These are phyloP conservation scores for Trichomycterus rosablanca DNA, from an alignment of 2,113 vertebrate species.

Conservation along the genomic window DNA sequence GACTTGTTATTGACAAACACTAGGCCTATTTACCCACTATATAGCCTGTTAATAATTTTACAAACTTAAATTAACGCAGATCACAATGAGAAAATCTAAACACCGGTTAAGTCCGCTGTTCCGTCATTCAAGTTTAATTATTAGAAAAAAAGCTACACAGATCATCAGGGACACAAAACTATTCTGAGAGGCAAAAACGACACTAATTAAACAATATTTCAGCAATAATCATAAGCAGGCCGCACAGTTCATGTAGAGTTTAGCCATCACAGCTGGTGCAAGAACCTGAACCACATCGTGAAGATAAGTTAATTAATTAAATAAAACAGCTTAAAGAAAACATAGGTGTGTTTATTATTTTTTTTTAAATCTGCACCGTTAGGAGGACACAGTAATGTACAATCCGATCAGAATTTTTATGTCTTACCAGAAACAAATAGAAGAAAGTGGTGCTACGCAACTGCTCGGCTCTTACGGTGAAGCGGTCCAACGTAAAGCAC, in stretches of 20 bases:
- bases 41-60: too few species aligned
- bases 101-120: too few species aligned
- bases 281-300: background rate
- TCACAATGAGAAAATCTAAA: too few species aligned
- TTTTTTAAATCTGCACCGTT: constrained; percentile 7
- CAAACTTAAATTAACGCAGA: too few species aligned
- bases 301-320: constrained; percentile 42
- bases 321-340: background rate
- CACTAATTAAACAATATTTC: background rate
- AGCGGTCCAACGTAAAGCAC: constrained; percentile 64
- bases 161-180: too few species aligned
- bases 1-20: too few species aligned
- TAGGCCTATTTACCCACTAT: too few species aligned
- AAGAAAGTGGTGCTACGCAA: constrained; percentile 66
- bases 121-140: too few species aligned
- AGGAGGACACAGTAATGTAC: constrained; percentile 74
- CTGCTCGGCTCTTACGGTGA: constrained; percentile 65
- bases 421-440: constrained; percentile 46
- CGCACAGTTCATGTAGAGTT: background rate
- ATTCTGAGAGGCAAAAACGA: too few species aligned
- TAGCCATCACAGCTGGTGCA: background rate
- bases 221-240: background rate
- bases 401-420: constrained; percentile 54
- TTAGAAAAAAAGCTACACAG: too few species aligned
- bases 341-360: background rate